Evolutionary conservation across 2,888 invertebrate species (phyloP).

Genomic region (Timandra comae): DNA sequence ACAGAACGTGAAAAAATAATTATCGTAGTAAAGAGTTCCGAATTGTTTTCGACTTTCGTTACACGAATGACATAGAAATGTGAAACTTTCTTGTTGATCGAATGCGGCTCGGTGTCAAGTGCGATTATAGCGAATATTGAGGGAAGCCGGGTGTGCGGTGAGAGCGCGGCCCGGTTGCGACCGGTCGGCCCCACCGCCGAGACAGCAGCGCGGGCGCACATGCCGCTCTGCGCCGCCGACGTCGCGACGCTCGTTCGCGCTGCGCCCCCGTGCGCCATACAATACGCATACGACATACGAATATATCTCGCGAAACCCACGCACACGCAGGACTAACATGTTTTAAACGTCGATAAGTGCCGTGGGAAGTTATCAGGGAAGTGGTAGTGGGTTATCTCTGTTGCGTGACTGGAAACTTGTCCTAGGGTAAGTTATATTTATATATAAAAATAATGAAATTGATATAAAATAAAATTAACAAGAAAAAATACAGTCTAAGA

Average conservation of each 20-base stretch:
- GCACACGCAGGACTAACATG: conserved; percentile 40
- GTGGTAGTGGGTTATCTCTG: conserved; percentile 35
- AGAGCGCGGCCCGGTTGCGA: conserved; percentile 67
- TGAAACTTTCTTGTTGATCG: conserved; percentile 70
- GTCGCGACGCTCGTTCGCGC: conserved; percentile 67
- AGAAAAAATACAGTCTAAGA: too few species aligned
- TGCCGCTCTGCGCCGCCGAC: conserved; percentile 66
- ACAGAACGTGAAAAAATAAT: conserved; percentile 22
- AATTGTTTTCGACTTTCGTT: conserved; percentile 39
- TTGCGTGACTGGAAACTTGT: conserved; percentile 26
- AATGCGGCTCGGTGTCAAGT: conserved; percentile 70
- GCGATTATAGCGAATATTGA: conserved; percentile 62
- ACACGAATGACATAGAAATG: conserved; percentile 62
- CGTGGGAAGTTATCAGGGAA: conserved; percentile 32
- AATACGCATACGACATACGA: conserved; percentile 32
- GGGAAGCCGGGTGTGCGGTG: conserved; percentile 33
- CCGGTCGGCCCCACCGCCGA: conserved; percentile 71
- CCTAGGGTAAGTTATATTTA: conserved; percentile 19
- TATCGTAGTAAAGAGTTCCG: conserved; percentile 19
- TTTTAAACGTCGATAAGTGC: conserved; percentile 44
- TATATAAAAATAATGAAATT: background rate
- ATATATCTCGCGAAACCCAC: conserved; percentile 39
- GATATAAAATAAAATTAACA: too few species aligned
- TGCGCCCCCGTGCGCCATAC: conserved; percentile 53
- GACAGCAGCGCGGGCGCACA: conserved; percentile 52